Base-by-base conservation (phyloP, 2,888 invertebrate species). In the Zhuqinia jingwanae region DNA sequence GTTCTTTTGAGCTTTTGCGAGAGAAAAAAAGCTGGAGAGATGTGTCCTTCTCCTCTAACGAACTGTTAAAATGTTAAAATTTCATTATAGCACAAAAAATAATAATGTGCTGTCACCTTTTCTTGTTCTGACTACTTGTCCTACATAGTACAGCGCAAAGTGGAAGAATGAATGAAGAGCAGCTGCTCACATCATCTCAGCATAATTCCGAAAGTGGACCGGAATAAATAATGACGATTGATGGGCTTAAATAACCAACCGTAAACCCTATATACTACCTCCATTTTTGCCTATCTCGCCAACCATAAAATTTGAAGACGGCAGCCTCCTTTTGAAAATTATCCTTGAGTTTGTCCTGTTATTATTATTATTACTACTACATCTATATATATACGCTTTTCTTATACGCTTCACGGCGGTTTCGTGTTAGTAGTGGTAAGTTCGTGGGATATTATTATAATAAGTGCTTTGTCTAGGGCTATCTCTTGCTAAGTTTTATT, bases 211-310 rank as follows among this genome's bases (percentile, higher is more conserved):
- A 60, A 79, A 81, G 60, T 73, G 17, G 81, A 27, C 8, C 81
- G 27, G 81, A 81, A 81, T 81, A 81, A 73, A 81, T 81, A 73
- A 60, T 81, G 60, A 81, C 60, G 81, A 81, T 60, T 73, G 60
- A 73, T 60, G 58, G 42, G 68, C 70, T 47, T 73, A 81, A 73
- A 45, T 81, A 81, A 58, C 45, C 56, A 56, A 42, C 50, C 63
- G 27, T n/a, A 50, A 15, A 13, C n/a, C n/a, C n/a, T n/a, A n/a
- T n/a, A n/a, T 11, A 11, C 60, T 36, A 63, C 3, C 36, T 36
- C 2, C 10, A 30, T 13, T 1, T 30, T 0, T 63, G 15, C 63
- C 5, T 60, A 6, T 60, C 25, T 60, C 13, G 27, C 17, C 27
- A 56, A 13, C 27, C 27, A 60, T 60, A 36, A 63, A 36, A 50